Percentiles rank a stretch among this genome's conserved stretches.
Evolutionary conservation across 2,888 invertebrate genomes (phyloP).

Genomic region (Dendrolimus houi): DNA sequence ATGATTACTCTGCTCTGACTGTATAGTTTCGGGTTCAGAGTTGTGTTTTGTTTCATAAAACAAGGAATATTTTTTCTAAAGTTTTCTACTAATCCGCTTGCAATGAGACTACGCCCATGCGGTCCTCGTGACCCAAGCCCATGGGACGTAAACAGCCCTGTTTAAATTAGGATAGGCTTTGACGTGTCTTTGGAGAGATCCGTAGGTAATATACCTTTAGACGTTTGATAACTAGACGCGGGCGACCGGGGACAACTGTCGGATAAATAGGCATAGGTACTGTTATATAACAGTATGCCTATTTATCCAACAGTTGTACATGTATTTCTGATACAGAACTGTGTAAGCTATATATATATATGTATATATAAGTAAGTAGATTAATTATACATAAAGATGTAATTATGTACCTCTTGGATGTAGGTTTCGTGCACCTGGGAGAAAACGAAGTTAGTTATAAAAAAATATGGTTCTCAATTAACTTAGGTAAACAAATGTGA

Average conservation of each 20-base stretch:
- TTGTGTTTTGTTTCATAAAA: neutral
- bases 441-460: no score
- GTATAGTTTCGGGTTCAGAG: no score
- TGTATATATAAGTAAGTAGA: no score
- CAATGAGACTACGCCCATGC: slow-evolving; percentile 16
- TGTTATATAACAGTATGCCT: neutral
- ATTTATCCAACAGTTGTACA: neutral
- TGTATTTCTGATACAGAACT: no score
- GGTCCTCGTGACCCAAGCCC: slow-evolving; percentile 36
- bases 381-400: no score
- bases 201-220: slow-evolving; percentile 22
- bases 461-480: no score
- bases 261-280: neutral
- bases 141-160: slow-evolving; percentile 61
- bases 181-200: slow-evolving; percentile 55
- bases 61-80: neutral
- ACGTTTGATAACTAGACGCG: slow-evolving; percentile 25
- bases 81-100: slow-evolving; percentile 10
- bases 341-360: no score
- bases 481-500: no score
- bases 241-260: slow-evolving; percentile 3
- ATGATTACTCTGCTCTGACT: neutral
- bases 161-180: slow-evolving; percentile 71
- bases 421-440: no score
- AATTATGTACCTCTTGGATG: no score